Percentiles rank a stretch among this genome's conserved stretches.
Conservation (phyloP, 2,113 vertebrate species). For the Tachysurus vachellii region DNA sequence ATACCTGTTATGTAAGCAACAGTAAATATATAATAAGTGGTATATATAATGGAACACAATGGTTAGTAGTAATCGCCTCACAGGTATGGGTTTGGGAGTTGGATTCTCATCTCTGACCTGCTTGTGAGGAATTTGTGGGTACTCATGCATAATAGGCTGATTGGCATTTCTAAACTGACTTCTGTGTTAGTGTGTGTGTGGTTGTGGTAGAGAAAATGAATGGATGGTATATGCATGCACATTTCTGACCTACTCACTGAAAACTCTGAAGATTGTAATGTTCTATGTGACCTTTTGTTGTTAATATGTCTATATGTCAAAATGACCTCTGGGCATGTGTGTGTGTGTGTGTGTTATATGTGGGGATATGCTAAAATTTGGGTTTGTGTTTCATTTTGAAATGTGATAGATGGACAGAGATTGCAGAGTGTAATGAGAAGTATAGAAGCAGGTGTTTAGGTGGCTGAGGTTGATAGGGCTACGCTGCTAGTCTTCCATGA, state of each 20-base stretch:
- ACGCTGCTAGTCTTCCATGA: constrained; percentile 27
- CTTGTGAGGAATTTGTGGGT: too few relatives aligned
- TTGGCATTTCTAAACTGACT: too few relatives aligned
- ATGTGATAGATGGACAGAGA: constrained; percentile 7
- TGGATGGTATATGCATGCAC: background rate
- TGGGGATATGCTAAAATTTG: background rate
- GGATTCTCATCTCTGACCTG: too few relatives aligned
- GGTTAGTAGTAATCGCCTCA: too few relatives aligned
- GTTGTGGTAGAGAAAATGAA: background rate
- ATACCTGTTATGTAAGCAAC: background rate
- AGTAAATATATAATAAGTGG: background rate
- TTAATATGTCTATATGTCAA: constrained; percentile 20
- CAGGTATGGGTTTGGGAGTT: too few relatives aligned
- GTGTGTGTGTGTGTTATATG: background rate
- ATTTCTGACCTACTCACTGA: background rate
- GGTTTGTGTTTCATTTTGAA: background rate
- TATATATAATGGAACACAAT: too few relatives aligned
- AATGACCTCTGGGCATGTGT: background rate
- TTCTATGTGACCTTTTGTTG: constrained; percentile 25
- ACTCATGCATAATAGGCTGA: too few relatives aligned
- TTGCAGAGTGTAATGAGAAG: constrained; percentile 31
- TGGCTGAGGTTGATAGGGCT: constrained; percentile 34
- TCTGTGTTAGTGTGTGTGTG: too few relatives aligned
- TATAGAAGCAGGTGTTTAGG: constrained; percentile 42
- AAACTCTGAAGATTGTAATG: background rate